Base-by-base conservation (phyloP, 1,140 invertebrate genomes). In the Pteromalus puparum region DNA sequence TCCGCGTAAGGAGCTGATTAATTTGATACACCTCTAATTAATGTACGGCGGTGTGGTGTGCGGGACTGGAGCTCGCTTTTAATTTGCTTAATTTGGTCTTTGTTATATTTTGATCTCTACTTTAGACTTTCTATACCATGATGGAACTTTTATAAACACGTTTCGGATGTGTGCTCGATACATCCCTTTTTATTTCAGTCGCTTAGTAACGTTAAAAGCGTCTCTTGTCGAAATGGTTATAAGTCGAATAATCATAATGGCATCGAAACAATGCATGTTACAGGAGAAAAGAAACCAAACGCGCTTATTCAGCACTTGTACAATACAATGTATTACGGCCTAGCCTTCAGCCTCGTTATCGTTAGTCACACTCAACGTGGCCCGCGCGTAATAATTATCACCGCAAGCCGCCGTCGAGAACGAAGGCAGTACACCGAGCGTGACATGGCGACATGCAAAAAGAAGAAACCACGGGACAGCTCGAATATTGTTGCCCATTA, bases 11-110 rank as follows among this genome's bases (percentile, higher is more conserved):
- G 18, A 61, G 48, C 34, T n/a, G 26, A 28, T 61, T 77, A 77
- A 61, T 77, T 53, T 61, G 2, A 30, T 77, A 77, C 53, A n/a
- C 13, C 13, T 24, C 53, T 77, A 65, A 77, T 77, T 77, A 77
- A 21, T 65, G 53, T 28, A n/a, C n/a, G n/a, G n/a, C n/a, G n/a
- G n/a, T n/a, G n/a, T n/a, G n/a, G n/a, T n/a, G n/a, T n/a, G n/a
- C n/a, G n/a, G n/a, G n/a, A n/a, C n/a, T n/a, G n/a, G 18, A 77
- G 26, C 68, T 70, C 72, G 28, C 34, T 15, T 38, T 74, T 74
- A 74, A 42, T 74, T 38, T 21, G 5, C 28, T 70, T 26, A 70
- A 70, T 70, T 70, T 0, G 30, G 30, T 9, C 65, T 10, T 24
- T 48, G 9, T 12, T 10, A 48, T 48, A 9, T 10, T 12, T n/a